Conservation (phyloP, 2,113 vertebrate genomes). For the Plectropomus leopardus region DNA sequence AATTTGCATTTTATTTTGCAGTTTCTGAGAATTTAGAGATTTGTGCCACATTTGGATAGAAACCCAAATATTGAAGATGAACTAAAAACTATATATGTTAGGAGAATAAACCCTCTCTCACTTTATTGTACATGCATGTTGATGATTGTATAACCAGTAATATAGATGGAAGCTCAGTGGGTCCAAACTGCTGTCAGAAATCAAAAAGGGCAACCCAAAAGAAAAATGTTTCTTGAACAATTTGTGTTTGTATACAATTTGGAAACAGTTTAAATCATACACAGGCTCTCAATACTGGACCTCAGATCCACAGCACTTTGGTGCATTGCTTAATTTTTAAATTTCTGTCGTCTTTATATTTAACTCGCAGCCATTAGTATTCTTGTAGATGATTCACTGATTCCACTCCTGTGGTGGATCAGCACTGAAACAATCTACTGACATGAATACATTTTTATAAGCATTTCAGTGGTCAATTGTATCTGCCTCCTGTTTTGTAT, state of each 20-base stretch:
- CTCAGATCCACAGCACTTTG: not conserved
- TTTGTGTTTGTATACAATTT: not conserved
- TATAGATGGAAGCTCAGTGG: not conserved
- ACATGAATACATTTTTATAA: slow-evolving; percentile 24
- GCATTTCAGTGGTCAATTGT: not conserved
- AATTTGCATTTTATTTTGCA: no score
- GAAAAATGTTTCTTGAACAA: not conserved
- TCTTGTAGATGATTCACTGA: slow-evolving; percentile 26
- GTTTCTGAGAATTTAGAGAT: no score
- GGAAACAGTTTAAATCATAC: not conserved
- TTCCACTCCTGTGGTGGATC: not conserved
- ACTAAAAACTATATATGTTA: not conserved
- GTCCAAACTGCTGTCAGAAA: not conserved
- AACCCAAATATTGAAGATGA: not conserved
- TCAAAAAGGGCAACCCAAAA: not conserved
- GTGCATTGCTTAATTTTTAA: not conserved
- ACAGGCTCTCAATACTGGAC: not conserved
- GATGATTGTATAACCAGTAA: not conserved
- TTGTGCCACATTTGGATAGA: no score
- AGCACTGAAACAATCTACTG: not conserved
- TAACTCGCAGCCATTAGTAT: slow-evolving; percentile 9
- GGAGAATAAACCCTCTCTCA: not conserved
- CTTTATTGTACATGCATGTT: not conserved
- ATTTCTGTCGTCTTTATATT: not conserved
- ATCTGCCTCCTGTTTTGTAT: slow-evolving; percentile 25